phyloP scores from a whole-genome alignment of 2,113 vertebrate species.

The Rhinichthys klamathensis region DNA sequence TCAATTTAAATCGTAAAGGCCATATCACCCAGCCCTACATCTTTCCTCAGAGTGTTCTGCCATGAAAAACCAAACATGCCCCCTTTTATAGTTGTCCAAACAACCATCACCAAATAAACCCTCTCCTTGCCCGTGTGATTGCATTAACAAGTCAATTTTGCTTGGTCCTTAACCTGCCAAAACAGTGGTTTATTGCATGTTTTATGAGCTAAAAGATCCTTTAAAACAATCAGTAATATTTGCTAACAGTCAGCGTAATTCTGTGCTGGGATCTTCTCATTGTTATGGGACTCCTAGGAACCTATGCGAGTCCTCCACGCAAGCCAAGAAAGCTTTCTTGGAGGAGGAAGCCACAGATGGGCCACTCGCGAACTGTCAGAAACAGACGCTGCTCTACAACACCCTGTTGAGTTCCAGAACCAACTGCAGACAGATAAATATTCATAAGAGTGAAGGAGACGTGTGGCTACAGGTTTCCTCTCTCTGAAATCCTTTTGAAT shows the following conservation, averaged over 20 bases:
- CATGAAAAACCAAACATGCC: neutral
- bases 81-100: conserved; percentile 31
- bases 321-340: conserved; percentile 14
- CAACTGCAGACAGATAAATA: conserved; percentile 53
- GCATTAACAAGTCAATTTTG: conserved; percentile 50
- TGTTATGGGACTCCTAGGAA: conserved; percentile 55
- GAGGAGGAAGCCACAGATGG: conserved; percentile 48
- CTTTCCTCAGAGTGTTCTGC: neutral
- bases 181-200: conserved; percentile 68
- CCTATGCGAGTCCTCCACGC: conserved; percentile 31
- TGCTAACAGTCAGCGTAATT: conserved; percentile 31
- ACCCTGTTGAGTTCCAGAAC: conserved; percentile 54
- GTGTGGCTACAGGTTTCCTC: conserved; percentile 37
- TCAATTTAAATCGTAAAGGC: no score
- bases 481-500: conserved; percentile 52
- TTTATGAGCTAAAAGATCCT: conserved; percentile 68
- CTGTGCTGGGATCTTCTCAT: conserved; percentile 53
- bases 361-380: conserved; percentile 52
- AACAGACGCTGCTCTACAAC: conserved; percentile 52
- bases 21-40: no score
- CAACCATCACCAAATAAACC: conserved; percentile 11
- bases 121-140: conserved; percentile 34
- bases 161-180: conserved; percentile 66
- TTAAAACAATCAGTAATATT: conserved; percentile 68
- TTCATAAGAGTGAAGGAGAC: conserved; percentile 53